Evolutionary conservation across 2,888 invertebrate species (phyloP).

Genomic region (Penaeus monodon): DNA sequence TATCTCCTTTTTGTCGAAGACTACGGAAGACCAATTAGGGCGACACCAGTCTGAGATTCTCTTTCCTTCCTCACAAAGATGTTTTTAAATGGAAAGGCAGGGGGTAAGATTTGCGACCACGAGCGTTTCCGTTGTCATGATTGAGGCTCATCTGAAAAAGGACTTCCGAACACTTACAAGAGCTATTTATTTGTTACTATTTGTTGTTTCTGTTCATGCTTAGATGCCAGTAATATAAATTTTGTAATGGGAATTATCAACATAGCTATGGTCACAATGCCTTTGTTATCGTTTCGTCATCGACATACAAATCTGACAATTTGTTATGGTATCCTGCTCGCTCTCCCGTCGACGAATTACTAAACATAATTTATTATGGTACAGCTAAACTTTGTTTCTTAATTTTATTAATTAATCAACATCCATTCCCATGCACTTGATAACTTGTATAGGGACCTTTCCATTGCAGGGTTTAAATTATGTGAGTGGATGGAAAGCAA

Average conservation of each 20-base stretch:
- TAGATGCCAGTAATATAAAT: not conserved
- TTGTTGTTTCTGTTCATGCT: not conserved
- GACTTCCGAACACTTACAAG: not conserved
- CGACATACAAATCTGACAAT: too few species aligned
- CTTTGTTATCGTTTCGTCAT: not conserved
- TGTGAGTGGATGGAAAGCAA: not conserved
- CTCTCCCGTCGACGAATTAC: not conserved
- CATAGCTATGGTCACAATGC: not conserved
- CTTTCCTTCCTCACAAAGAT: conserved; percentile 57
- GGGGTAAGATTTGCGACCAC: not conserved
- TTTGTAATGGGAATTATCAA: not conserved
- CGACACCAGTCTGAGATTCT: conserved; percentile 66
- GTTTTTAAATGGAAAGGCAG: not conserved
- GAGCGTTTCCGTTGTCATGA: not conserved
- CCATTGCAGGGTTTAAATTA: conserved; percentile 28
- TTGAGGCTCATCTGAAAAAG: not conserved
- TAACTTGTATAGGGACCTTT: not conserved
- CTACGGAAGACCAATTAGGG: conserved; percentile 68
- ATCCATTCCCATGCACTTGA: conserved; percentile 5
- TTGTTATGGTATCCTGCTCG: not conserved
- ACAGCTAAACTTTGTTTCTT: conserved; percentile 18
- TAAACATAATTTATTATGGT: conserved; percentile 38
- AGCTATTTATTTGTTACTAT: too few species aligned
- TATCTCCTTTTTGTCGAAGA: conserved; percentile 68
- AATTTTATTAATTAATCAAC: conserved; percentile 14